Evolutionary conservation across 1,140 invertebrate species (phyloP).

Genomic region (Dryas iulia): DNA sequence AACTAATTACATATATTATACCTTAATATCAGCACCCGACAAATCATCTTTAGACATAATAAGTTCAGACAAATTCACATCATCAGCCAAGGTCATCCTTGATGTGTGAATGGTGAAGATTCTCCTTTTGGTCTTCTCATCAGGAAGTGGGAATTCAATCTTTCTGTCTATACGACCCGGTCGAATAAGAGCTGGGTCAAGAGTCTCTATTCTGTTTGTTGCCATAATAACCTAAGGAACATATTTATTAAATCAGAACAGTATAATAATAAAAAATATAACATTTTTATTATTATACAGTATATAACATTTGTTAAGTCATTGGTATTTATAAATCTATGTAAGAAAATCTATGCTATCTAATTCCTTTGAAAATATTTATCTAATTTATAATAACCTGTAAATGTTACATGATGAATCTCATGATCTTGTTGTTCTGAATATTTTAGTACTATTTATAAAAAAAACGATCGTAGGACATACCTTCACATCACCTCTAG

Average conservation of each 20-base stretch:
- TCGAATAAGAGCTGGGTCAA: slow-evolving; percentile 98
- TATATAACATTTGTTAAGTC: too few relatives aligned
- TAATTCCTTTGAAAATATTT: too few relatives aligned
- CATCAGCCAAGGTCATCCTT: slow-evolving; percentile 97
- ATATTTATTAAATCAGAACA: neutral
- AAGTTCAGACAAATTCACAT: slow-evolving; percentile 98
- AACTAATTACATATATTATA: too few relatives aligned
- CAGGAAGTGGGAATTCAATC: slow-evolving; percentile 82
- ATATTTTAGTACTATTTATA: slow-evolving; percentile 4
- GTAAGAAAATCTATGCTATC: too few relatives aligned
- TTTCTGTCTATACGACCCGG: slow-evolving; percentile 99
- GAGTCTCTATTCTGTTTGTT: slow-evolving; percentile 99
- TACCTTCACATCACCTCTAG: slow-evolving; percentile 96
- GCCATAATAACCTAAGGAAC: slow-evolving; percentile 96
- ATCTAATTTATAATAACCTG: too few relatives aligned
- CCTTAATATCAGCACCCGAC: slow-evolving; percentile 96
- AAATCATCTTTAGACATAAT: slow-evolving; percentile 99
- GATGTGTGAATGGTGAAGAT: slow-evolving; percentile 99
- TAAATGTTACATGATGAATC: too few relatives aligned
- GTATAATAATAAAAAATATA: too few relatives aligned
- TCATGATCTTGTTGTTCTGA: too few relatives aligned
- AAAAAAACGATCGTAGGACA: neutral
- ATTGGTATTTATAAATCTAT: too few relatives aligned
- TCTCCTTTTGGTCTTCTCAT: slow-evolving; percentile 98
- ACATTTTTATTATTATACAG: too few relatives aligned